Base-by-base conservation (phyloP, 2,888 invertebrate species). In the Megaustenia siamemsis region DNA sequence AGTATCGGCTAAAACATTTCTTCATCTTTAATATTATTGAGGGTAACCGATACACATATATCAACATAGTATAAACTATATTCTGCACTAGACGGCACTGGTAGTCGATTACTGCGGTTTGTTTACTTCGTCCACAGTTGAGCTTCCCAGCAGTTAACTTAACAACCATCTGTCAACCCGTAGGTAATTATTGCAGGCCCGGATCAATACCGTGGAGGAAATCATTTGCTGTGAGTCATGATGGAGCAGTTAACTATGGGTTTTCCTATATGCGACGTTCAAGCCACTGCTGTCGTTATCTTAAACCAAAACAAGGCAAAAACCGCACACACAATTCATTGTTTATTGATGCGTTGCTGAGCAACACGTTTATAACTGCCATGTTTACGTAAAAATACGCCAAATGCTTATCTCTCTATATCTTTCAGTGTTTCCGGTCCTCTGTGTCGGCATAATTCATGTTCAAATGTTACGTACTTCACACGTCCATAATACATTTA, bases 301-400 rank as follows among this genome's bases (percentile, higher is more conserved):
- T 73, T 45, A 18, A n/a, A n/a, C n/a, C n/a, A n/a, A n/a, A n/a
- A n/a, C n/a, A n/a, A n/a, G n/a, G n/a, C n/a, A n/a, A n/a, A n/a
- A n/a, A n/a, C n/a, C n/a, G n/a, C n/a, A n/a, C 45, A 0, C 28
- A 49, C 4, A 6, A 18, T 32, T 28, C 73, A 28, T 49, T 73
- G 32, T 73, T 45, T 73, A 73, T 49, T 73, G 45, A 73, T 45
- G n/a, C 15, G 73, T 73, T 73, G 18, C 73, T 15, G n/a, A n/a
- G 73, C 49, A 73, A 73, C 73, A 40, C 4, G 32, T 45, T 45
- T 38, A 69, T 69, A n/a, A n/a, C n/a, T n/a, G n/a, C n/a, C n/a
- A n/a, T n/a, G n/a, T n/a, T n/a, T n/a, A n/a, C n/a, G n/a, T n/a
- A n/a, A n/a, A n/a, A n/a, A n/a, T n/a, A n/a, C n/a, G n/a, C n/a